Base-by-base conservation (phyloP, 2,797 vertebrate species). In the Gadopsis bispinosus region DNA sequence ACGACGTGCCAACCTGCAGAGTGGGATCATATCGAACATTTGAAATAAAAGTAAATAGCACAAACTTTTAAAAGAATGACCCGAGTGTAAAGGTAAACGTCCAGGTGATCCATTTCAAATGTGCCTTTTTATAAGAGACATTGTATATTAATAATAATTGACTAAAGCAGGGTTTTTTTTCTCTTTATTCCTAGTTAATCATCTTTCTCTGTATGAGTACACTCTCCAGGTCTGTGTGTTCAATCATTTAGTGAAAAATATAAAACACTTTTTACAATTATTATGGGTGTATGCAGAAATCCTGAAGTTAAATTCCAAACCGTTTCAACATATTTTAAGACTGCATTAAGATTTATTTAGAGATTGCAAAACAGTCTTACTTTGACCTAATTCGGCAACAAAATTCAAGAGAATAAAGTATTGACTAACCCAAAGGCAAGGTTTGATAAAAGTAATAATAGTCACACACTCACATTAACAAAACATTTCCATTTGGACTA, bases 1-100 rank as follows among this genome's bases (percentile, higher is more conserved):
- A 99, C 10, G 98, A 99, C 0, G 97, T 99, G 16, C 98, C 98
- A 2, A 97, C 97, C 98, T 99, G 77, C 37, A 78, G 56, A 37
- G 50, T 26, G 26, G 26, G 26, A 26, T 26, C 26, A 26, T 26
- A 26, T 26, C 26, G 26, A 26, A 26, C 26, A 26, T 0, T 1
- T 43, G 61, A 5, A 56, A 43, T 7, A 16, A 7, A 41, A 61
- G 31, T 41, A 7, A 51, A 50, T 16, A 19, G 19, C 19, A 68
- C 7, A 39, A 37, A 58, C 43, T 29, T 48, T 39, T 19, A 19
- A 50, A 35, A 69, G 19, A 16, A 31, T 13, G n/a, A 69, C 48
- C 26, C 45, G 53, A 31, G 51, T 50, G 20, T 35, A 7, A 53
- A 20, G 39, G 17, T 55, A 9, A 55, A 55, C 4, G 3, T 7